Conservation (phyloP, 2,113 vertebrate genomes). For the Clarias magur region DNA sequence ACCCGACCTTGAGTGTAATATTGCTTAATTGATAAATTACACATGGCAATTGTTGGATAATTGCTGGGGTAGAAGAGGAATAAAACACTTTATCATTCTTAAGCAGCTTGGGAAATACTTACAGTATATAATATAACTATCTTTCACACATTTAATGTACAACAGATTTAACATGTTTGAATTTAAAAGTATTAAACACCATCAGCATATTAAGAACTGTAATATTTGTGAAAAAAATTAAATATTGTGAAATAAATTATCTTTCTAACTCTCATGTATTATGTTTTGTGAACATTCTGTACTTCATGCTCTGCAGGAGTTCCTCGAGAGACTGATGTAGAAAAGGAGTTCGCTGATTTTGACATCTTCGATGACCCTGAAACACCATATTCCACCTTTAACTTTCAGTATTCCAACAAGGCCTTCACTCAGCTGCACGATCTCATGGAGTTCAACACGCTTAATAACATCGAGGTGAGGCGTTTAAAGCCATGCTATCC, state of each 20-base stretch:
- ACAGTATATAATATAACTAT: not conserved
- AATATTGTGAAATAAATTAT: no score
- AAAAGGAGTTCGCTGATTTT: constrained; percentile 91
- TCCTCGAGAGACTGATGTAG: constrained; percentile 83
- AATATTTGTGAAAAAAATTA: not conserved
- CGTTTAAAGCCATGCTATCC: not conserved
- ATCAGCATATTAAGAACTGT: not conserved
- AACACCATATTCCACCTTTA: constrained; percentile 93
- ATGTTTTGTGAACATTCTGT: no score
- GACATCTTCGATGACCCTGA: constrained; percentile 96
- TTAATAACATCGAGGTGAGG: constrained; percentile 93
- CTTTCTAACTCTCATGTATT: not conserved
- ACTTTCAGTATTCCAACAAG: constrained; percentile 93
- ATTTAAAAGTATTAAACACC: not conserved
- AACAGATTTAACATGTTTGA: not conserved
- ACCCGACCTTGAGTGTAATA: no score
- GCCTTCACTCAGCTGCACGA: constrained; percentile 90
- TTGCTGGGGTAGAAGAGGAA: no score
- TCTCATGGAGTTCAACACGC: constrained; percentile 97
- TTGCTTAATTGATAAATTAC: no score
- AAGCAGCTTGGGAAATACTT: not conserved
- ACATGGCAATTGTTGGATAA: no score
- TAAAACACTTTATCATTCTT: no score
- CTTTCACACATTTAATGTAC: not conserved
- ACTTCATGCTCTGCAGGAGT: constrained; percentile 72